phyloP scores from a whole-genome alignment of 2,797 vertebrate species.

The Spinibarbus caldwelli region DNA sequence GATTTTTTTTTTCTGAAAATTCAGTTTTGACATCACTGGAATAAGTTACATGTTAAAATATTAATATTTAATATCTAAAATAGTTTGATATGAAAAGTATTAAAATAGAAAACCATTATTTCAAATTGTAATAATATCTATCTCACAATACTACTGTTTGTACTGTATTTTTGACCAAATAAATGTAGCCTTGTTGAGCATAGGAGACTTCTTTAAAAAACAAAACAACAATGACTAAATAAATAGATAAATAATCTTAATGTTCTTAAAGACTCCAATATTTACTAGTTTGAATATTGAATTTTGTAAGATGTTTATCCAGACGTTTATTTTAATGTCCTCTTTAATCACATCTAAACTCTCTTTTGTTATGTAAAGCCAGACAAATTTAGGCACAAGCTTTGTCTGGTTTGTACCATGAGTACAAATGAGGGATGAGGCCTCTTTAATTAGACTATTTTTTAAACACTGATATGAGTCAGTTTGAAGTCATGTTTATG shows the following conservation, averaged over 20 bases:
- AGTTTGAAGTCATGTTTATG: not conserved
- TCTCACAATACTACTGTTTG: not conserved
- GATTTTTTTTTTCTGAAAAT: too few relatives aligned
- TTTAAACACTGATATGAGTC: not conserved
- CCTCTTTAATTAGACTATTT: not conserved
- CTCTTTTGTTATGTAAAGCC: conserved; percentile 8
- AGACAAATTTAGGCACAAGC: not conserved
- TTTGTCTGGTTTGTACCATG: not conserved
- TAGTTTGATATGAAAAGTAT: not conserved
- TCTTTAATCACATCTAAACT: not conserved
- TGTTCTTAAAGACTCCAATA: not conserved
- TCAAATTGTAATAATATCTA: too few relatives aligned
- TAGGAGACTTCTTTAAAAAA: not conserved
- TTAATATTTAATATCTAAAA: not conserved
- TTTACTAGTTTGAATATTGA: not conserved
- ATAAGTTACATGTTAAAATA: too few relatives aligned
- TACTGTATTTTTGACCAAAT: not conserved
- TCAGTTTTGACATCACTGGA: too few relatives aligned
- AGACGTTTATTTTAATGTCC: conserved; percentile 22
- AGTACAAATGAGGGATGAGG: not conserved
- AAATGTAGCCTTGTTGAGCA: not conserved
- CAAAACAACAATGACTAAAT: too few relatives aligned
- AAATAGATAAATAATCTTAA: too few relatives aligned
- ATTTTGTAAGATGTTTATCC: not conserved
- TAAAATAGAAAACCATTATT: not conserved